Evolutionary conservation across 1,140 invertebrate species (phyloP).

Genomic region (Pristionchus pacificus): DNA sequence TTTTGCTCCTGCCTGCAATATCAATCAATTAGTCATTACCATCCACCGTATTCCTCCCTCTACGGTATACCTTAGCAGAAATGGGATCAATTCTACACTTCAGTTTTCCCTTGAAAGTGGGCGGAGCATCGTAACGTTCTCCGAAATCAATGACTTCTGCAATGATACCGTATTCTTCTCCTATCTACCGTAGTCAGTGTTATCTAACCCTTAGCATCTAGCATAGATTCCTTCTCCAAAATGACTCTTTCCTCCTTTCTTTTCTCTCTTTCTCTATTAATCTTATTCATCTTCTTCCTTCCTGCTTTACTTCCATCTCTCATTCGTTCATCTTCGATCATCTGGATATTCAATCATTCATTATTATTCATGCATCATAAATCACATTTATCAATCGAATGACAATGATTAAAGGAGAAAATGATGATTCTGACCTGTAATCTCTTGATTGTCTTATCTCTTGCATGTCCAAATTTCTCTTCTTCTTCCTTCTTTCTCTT

Average conservation of each 20-base stretch:
- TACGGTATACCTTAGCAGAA: slow-evolving; percentile 17
- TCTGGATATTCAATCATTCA: too few relatives aligned
- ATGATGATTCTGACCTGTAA: background rate
- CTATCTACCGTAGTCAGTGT: background rate
- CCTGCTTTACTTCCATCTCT: background rate
- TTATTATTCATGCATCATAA: too few relatives aligned
- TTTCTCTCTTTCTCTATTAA: slow-evolving; percentile 2
- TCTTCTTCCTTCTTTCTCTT: background rate
- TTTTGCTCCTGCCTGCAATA: background rate
- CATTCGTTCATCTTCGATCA: too few relatives aligned
- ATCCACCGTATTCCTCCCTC: background rate
- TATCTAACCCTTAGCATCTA: background rate
- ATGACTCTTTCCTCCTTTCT: slow-evolving; percentile 4
- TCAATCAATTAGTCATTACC: background rate
- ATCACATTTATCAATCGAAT: too few relatives aligned
- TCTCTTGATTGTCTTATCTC: background rate
- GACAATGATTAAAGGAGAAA: too few relatives aligned
- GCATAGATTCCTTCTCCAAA: background rate
- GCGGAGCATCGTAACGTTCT: slow-evolving; percentile 23
- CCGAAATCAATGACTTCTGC: slow-evolving; percentile 24
- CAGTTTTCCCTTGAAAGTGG: slow-evolving; percentile 8
- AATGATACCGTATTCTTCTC: background rate
- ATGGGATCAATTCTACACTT: slow-evolving; percentile 21
- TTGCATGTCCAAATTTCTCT: background rate
- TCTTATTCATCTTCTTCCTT: background rate